Base-by-base conservation (phyloP, 2,888 invertebrate genomes). In the Andrena praecox region DNA sequence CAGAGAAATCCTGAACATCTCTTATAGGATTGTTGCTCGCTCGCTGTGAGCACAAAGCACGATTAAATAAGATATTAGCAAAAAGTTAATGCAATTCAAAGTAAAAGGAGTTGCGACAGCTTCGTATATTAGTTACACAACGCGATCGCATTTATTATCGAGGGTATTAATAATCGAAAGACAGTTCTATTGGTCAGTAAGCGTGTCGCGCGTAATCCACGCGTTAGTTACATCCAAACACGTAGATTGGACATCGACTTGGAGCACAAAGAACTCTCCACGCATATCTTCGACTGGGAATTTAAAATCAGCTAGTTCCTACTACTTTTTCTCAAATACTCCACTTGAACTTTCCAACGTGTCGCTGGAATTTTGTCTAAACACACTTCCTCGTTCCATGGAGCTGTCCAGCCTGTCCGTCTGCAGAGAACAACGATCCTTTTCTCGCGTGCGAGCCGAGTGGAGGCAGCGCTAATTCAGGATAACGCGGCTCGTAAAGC, bases 401-500 rank as follows among this genome's bases (percentile, higher is more conserved):
- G 7, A n/a, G 33, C 54, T 2, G 48, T 12, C 20, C 4, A 4
- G 20, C 2, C 7, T 16, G 4, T 2, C 16, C 20, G 3, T 33
- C 27, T 27, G 10, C 12, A 2, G 31, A 27, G 31, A 7, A 54
- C 68, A 12, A 12, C 33, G 12, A 31, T 8, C 5, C 31, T 56
- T 54, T 70, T 60, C 29, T 42, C 70, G 42, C 12, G n/a, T n/a
- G 29, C 48, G 12, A 12, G 60, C 29, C n/a, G 42, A 42, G 42
- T 4, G 27, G 29, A 6, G 12, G 70, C 59, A 56, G 20, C 27
- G 64, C 20, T 68, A 68, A 75, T 62, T 62, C 69, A 10, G 62
- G 12, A n/a, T 35, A 59, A n/a, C 29, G 33, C n/a, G 56, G 31
- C 60, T 50, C 24, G 42, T 29, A 48, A 70, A 70, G 35, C 5